Percentiles rank a stretch among this genome's conserved stretches.
Evolutionary conservation across 2,888 invertebrate genomes (phyloP).

Genomic region (Hemistola chrysoprasaria): DNA sequence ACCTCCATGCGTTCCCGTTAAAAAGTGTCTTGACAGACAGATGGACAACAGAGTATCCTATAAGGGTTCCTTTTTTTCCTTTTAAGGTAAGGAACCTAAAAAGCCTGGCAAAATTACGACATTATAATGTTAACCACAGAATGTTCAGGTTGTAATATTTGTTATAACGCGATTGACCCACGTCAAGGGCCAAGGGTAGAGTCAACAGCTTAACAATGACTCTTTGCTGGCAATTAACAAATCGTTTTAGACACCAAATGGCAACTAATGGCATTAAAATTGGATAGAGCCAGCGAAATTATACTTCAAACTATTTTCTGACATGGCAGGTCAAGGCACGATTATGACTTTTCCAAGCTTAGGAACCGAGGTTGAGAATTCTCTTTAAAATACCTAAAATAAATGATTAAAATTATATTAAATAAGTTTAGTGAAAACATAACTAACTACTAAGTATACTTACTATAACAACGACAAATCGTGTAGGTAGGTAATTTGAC

Average conservation of each 20-base stretch:
- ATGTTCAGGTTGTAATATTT: constrained; percentile 13
- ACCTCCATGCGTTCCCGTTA: too few relatives aligned
- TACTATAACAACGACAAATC: too few relatives aligned
- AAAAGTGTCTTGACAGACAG: too few relatives aligned
- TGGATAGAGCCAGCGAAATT: constrained; percentile 15
- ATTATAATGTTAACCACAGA: constrained; percentile 9
- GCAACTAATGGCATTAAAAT: constrained; percentile 26
- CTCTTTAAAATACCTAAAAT: too few relatives aligned
- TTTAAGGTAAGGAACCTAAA: not conserved
- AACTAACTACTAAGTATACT: too few relatives aligned
- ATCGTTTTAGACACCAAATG: constrained; percentile 22
- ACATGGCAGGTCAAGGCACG: constrained; percentile 17
- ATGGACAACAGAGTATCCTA: too few relatives aligned
- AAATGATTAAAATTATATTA: too few relatives aligned
- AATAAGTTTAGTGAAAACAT: too few relatives aligned
- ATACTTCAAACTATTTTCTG: constrained; percentile 17
- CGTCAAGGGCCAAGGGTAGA: constrained; percentile 28
- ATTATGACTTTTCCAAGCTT: constrained; percentile 5
- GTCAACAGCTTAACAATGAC: constrained; percentile 27
- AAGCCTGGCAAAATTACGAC: constrained; percentile 17
- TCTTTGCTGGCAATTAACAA: constrained; percentile 26
- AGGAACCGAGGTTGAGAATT: too few relatives aligned
- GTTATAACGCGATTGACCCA: constrained; percentile 25
- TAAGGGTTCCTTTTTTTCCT: too few relatives aligned
- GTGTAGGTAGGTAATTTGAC: too few relatives aligned